These are phyloP conservation scores for Eufriesea mexicana DNA, from an alignment of 1,140 invertebrate genomes.

Conservation along the genomic window DNA sequence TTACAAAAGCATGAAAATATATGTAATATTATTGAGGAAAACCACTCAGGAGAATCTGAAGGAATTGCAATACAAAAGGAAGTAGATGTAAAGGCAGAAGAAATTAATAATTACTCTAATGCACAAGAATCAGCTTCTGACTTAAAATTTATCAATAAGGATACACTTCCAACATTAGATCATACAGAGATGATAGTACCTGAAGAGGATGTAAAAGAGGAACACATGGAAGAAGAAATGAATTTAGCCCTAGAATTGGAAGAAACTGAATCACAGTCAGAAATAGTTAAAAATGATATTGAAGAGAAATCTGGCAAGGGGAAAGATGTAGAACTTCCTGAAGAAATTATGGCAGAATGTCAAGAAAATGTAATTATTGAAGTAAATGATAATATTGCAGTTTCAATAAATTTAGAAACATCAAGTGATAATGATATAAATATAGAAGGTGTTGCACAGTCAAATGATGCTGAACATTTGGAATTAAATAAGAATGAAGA, in stretches of 20 bases:
- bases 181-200: background rate
- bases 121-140: background rate
- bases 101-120: background rate
- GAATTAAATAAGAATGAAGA: constrained; percentile 32
- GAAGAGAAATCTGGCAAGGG: background rate
- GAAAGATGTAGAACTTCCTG: background rate
- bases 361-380: background rate
- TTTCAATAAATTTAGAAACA: background rate
- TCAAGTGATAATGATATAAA: background rate
- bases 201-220: constrained; percentile 8
- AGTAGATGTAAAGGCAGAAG: background rate
- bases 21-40: background rate
- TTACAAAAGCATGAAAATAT: background rate
- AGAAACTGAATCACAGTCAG: background rate
- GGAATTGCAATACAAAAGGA: background rate
- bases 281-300: background rate
- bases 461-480: constrained; percentile 3
- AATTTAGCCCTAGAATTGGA: constrained; percentile 4
- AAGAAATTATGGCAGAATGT: constrained; percentile 9
- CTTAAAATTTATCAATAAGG: background rate
- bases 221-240: background rate
- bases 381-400: background rate
- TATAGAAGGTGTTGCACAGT: background rate
- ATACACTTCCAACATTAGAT: background rate
- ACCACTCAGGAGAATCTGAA: background rate